These are phyloP conservation scores for Channa argus DNA, from an alignment of 2,113 vertebrate species.

Conservation along the genomic window DNA sequence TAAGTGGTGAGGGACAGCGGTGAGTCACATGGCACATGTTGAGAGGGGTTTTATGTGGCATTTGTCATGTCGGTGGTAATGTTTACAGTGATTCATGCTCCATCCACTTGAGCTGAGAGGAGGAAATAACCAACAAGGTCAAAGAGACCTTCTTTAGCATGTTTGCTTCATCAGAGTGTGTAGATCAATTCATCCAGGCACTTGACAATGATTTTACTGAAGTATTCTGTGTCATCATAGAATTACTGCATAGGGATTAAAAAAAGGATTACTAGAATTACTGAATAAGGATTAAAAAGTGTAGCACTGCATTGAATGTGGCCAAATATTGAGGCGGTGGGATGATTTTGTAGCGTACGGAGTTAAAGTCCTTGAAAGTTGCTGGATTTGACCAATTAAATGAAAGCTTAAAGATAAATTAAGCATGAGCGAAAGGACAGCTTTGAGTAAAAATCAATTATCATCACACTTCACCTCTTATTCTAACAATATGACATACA, in stretches of 20 bases:
- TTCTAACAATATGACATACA: too few species aligned
- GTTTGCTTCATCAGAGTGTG: constrained; percentile 21
- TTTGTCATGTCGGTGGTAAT: constrained; percentile 45
- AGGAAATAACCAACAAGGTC: constrained; percentile 28
- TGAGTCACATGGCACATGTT: constrained; percentile 5
- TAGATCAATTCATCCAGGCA: constrained; percentile 21
- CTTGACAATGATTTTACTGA: neutral
- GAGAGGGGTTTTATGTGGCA: constrained; percentile 30
- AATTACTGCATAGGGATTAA: neutral
- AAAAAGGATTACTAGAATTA: neutral
- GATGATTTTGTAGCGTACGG: neutral
- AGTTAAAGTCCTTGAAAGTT: neutral
- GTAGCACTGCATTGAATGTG: neutral
- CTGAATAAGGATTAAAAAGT: neutral
- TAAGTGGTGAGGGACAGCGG: neutral
- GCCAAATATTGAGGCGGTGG: neutral
- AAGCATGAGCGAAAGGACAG: constrained; percentile 9
- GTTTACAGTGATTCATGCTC: constrained; percentile 54
- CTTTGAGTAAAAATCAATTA: constrained; percentile 5
- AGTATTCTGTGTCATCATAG: constrained; percentile 18
- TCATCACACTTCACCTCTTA: neutral
- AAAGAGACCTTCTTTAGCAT: constrained; percentile 28
- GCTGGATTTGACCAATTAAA: constrained; percentile 4
- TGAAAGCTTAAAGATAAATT: neutral
- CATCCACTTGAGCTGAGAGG: constrained; percentile 35